phyloP scores from a whole-genome alignment of 2,888 invertebrate genomes.

The Hyposoter didymator region DNA sequence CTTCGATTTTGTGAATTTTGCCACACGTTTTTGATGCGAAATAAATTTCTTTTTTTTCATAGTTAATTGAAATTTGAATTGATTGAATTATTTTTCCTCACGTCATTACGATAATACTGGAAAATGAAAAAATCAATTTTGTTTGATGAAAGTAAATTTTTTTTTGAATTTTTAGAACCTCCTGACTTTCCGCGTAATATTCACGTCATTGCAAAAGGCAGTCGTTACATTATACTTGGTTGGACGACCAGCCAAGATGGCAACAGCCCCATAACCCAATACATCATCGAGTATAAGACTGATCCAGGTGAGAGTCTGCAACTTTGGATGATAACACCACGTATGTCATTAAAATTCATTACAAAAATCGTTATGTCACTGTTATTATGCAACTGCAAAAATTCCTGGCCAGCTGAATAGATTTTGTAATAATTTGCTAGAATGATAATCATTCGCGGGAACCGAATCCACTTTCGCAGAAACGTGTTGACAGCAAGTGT shows the following conservation, averaged over 20 bases:
- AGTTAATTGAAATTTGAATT: background rate
- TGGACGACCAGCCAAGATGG: conserved; percentile 96
- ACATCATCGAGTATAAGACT: conserved; percentile 95
- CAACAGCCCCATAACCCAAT: conserved; percentile 94
- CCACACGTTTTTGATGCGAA: background rate
- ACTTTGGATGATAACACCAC: conserved; percentile 61
- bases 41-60: background rate
- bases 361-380: background rate
- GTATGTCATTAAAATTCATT: conserved; percentile 58
- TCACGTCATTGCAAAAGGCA: conserved; percentile 93
- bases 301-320: conserved; percentile 87
- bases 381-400: background rate
- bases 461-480: background rate
- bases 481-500: background rate
- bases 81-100: background rate
- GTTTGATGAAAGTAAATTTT: background rate
- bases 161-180: conserved; percentile 86
- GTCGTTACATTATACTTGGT: conserved; percentile 92
- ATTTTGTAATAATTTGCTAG: background rate
- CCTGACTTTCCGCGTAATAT: conserved; percentile 96
- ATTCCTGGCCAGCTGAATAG: background rate
- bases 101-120: too few relatives aligned
- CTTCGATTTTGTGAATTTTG: background rate
- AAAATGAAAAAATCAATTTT: too few relatives aligned
- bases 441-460: background rate